Evolutionary conservation across 2,888 invertebrate genomes (phyloP).

Genomic region (Omphaloscelis lunosa): DNA sequence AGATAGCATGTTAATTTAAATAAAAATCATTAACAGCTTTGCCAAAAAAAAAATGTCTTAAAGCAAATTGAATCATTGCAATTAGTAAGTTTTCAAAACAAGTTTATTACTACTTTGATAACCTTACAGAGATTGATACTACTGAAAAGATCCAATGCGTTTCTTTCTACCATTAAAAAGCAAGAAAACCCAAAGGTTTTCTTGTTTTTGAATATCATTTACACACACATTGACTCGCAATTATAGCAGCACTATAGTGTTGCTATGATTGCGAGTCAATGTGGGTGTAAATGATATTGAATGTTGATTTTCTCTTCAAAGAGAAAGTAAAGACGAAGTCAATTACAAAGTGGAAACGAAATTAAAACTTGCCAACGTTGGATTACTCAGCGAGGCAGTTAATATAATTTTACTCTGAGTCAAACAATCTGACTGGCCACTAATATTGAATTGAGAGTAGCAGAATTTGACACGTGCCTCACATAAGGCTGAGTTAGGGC

Average conservation of each 20-base stretch:
- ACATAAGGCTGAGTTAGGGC: background rate
- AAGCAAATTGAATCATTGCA: background rate
- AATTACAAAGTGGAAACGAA: constrained; percentile 62
- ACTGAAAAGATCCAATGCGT: no score
- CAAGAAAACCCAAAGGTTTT: no score
- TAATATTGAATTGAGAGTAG: constrained; percentile 40
- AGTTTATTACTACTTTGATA: background rate
- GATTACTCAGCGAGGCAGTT: constrained; percentile 35
- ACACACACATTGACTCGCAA: no score
- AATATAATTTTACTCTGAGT: constrained; percentile 48
- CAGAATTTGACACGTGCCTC: background rate
- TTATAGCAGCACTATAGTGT: background rate
- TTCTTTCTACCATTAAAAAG: background rate
- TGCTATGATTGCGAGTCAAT: background rate
- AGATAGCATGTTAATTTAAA: no score
- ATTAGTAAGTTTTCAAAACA: background rate
- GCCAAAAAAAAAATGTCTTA: background rate
- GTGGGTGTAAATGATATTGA: constrained; percentile 14
- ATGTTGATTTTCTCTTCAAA: constrained; percentile 31
- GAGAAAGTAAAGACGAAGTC: constrained; percentile 49
- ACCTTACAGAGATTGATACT: no score
- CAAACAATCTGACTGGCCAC: constrained; percentile 38
- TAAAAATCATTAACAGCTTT: background rate
- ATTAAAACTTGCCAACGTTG: constrained; percentile 54
- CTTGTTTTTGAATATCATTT: no score